A percentile compares a stretch with the other conserved stretches of the same genome.
Conservation (phyloP, 2,113 vertebrate genomes). For the Solea senegalensis region DNA sequence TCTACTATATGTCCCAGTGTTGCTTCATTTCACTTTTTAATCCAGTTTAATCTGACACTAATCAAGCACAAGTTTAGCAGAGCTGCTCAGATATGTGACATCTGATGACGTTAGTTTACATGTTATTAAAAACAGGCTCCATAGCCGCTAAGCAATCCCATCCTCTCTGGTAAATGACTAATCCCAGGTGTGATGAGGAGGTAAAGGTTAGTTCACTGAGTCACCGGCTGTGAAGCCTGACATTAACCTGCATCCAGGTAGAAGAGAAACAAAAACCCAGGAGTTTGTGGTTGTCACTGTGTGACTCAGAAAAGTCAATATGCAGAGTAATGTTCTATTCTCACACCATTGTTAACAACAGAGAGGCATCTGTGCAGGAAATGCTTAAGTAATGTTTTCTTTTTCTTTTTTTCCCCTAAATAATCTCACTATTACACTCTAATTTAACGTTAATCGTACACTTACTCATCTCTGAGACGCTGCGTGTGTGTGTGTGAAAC, state of each 20-base stretch:
- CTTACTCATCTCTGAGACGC: not conserved
- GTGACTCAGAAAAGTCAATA: constrained; percentile 26
- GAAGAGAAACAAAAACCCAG: constrained; percentile 67
- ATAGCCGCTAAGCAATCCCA: not conserved
- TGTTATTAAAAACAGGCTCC: no score
- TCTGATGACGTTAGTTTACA: no score
- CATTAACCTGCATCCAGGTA: constrained; percentile 27
- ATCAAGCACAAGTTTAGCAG: no score
- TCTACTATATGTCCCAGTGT: no score
- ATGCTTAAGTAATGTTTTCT: not conserved
- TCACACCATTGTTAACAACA: not conserved
- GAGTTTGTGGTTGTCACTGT: not conserved
- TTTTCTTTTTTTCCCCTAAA: not conserved
- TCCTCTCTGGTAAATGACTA: constrained; percentile 33
- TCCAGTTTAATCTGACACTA: not conserved
- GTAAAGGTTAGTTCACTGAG: constrained; percentile 60
- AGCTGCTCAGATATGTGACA: no score
- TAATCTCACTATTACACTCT: not conserved
- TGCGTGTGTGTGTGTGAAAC: not conserved
- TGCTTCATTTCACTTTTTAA: not conserved
- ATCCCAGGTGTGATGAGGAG: constrained; percentile 29
- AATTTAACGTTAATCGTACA: not conserved
- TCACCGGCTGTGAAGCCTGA: constrained; percentile 60
- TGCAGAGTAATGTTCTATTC: not conserved
- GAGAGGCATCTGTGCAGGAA: not conserved